phyloP scores from a whole-genome alignment of 2,888 invertebrate genomes.

The Xylota sylvarum region DNA sequence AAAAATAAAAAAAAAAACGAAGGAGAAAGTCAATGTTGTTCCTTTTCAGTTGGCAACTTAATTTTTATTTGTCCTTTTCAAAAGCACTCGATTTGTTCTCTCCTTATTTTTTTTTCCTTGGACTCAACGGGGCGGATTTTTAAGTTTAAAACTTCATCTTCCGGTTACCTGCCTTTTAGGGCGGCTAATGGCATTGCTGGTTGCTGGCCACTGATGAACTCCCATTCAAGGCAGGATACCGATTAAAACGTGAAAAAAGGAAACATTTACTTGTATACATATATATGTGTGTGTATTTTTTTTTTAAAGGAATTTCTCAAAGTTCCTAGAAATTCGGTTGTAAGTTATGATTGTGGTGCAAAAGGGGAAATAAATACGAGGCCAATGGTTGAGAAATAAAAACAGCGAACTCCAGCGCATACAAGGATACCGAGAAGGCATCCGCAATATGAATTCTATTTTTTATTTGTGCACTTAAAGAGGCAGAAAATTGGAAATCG shows the following conservation, averaged over 20 bases:
- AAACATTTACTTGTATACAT: not conserved
- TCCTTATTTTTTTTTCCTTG: not conserved
- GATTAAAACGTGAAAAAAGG: not conserved
- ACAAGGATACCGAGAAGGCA: constrained; percentile 10
- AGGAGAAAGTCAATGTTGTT: not conserved
- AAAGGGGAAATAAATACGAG: constrained; percentile 31
- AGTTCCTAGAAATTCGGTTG: constrained; percentile 30
- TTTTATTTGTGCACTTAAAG: constrained; percentile 69
- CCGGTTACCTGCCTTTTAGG: constrained; percentile 14
- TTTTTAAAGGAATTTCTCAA: not conserved
- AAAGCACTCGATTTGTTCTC: not conserved
- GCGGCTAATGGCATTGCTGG: not conserved
- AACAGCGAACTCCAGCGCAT: not conserved
- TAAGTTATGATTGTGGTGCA: constrained; percentile 40
- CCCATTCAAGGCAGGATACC: constrained; percentile 4
- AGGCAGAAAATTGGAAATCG: constrained; percentile 73
- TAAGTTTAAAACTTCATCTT: constrained; percentile 18
- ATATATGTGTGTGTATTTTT: not conserved
- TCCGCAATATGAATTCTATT: constrained; percentile 23
- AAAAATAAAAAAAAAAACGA: not conserved
- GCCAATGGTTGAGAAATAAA: not conserved
- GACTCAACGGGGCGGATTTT: constrained; percentile 16
- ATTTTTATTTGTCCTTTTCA: constrained; percentile 44
- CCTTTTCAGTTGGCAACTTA: constrained; percentile 15
- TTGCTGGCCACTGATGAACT: constrained; percentile 27